These are phyloP conservation scores for Archips xylosteana DNA, from an alignment of 2,888 invertebrate genomes.

Conservation along the genomic window DNA sequence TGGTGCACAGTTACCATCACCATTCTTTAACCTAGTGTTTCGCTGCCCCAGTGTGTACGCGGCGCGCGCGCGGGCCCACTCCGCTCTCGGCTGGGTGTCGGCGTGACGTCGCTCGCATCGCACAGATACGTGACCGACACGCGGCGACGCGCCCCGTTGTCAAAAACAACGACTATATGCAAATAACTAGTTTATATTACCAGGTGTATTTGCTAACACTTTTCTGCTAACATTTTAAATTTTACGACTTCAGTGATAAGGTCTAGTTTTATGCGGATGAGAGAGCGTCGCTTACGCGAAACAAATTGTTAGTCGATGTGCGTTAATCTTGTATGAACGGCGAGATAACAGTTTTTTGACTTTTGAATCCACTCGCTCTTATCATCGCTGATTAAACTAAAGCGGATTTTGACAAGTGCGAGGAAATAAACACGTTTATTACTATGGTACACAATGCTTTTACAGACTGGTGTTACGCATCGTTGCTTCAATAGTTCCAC, in stretches of 20 bases:
- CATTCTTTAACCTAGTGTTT: not conserved
- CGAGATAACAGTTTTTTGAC: slow-evolving; percentile 1
- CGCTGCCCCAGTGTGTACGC: too few species aligned
- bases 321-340: not conserved
- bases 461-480: not conserved
- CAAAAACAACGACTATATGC: not conserved
- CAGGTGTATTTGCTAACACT: not conserved
- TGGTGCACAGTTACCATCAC: too few species aligned
- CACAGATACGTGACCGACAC: slow-evolving; percentile 31
- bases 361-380: not conserved
- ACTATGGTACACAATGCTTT: not conserved
- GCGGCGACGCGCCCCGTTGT: not conserved
- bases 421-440: not conserved
- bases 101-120: slow-evolving; percentile 26
- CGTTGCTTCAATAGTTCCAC: too few species aligned
- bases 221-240: not conserved
- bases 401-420: slow-evolving; percentile 1
- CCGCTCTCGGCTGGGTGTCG: not conserved
- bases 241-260: not conserved
- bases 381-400: slow-evolving; percentile 2
- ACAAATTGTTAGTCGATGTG: not conserved
- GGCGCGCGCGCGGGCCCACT: slow-evolving; percentile 6
- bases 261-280: slow-evolving; percentile 7
- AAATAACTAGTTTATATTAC: not conserved
- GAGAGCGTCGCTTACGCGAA: not conserved